Base-by-base conservation (phyloP, 1,140 invertebrate species). In the Pseudomyrmex concolor region DNA sequence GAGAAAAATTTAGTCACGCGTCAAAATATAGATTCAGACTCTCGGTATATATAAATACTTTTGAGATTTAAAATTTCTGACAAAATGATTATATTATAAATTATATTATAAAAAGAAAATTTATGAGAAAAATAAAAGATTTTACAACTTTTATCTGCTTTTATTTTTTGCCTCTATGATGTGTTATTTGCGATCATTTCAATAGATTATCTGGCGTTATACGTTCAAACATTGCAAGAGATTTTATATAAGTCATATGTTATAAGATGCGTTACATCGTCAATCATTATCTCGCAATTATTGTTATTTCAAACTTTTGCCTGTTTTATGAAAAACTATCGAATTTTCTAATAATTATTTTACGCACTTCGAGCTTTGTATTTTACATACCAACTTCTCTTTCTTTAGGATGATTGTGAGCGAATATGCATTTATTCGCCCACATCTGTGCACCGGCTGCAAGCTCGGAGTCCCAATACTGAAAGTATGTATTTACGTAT, bases 401-500 rank as follows among this genome's bases (percentile, higher is more conserved):
- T 3, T 67, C 43, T 19, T 67, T 67, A 0, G 17, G 3, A 50
- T 51, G 17, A 1, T 67, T 67, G 12, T 67, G 64, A 13, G 17
- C 45, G 48, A 67, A 67, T 48, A 12, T 50, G 64, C 64, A 67
- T 51, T 67, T n/a, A 67, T 67, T 67, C 17, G 64, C 64, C 43
- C 45, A 67, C 12, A 50, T 19, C 7, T 67, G 64, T 13, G 64
- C 64, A 50, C 45, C 45, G 12, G 64, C 48, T 7, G 45, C 45
- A 13, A 67, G 45, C 17, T 67, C 64, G 45, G 17, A 13, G 0
- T 67, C 45, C 64, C 64, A 67, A 50, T 67, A 67, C 64, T 67
- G 10, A 3, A 50, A 67, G 13, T 10, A 50, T 5, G 19, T 19
- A 50, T 50, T 2, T 17, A 17, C 43, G 10, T 48, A 34, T 10